phyloP scores from a whole-genome alignment of 2,888 invertebrate genomes.

The Phanerotoma sp. region DNA sequence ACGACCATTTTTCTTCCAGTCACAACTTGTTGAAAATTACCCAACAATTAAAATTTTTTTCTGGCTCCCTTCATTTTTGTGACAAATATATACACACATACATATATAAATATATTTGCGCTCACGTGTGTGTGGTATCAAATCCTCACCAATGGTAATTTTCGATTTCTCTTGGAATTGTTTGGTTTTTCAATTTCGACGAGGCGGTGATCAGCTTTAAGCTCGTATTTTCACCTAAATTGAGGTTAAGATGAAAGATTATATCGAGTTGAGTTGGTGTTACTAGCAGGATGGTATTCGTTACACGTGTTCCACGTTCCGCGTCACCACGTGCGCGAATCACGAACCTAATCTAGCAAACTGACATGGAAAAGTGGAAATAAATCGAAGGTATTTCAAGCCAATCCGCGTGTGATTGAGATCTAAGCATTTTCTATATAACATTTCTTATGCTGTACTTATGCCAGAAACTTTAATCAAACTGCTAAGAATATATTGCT shows the following conservation, averaged over 20 bases:
- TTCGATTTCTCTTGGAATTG: background rate
- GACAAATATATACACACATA: too few relatives aligned
- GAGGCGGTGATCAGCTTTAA: background rate
- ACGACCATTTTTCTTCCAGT: too few relatives aligned
- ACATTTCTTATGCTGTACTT: background rate
- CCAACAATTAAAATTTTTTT: too few relatives aligned
- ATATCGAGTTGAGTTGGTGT: conserved; percentile 35
- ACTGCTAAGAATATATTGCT: background rate
- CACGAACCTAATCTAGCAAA: conserved; percentile 46
- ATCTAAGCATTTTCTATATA: too few relatives aligned
- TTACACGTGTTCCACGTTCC: conserved; percentile 33
- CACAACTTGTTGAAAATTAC: too few relatives aligned
- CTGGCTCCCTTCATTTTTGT: too few relatives aligned
- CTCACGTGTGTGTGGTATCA: too few relatives aligned
- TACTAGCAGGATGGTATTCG: conserved; percentile 36
- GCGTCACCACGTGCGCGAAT: conserved; percentile 35
- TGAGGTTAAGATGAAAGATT: conserved; percentile 35
- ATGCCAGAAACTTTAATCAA: too few relatives aligned
- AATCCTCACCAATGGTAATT: too few relatives aligned
- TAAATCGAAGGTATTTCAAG: conserved; percentile 25
- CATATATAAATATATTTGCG: too few relatives aligned
- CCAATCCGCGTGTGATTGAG: too few relatives aligned
- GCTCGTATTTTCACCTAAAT: background rate
- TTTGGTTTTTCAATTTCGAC: background rate
- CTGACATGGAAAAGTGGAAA: conserved; percentile 43